Evolutionary conservation across 2,888 invertebrate species (phyloP), one percentile per base, ranked within the genome.

Genomic region (Ochropleura leucogaster): DNA sequence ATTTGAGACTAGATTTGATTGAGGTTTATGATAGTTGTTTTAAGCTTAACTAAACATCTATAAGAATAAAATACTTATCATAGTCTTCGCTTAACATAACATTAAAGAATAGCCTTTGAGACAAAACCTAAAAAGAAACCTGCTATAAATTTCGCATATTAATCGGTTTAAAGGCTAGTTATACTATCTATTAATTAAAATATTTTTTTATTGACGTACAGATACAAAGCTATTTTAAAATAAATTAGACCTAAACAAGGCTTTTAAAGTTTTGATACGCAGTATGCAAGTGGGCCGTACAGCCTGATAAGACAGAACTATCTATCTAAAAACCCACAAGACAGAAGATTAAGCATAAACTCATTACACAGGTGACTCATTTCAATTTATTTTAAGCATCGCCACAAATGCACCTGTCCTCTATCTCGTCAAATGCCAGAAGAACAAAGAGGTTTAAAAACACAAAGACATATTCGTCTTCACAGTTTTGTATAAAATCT

Each of bases 401-500:
- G 72, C 69, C 81, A 67, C 51, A 57, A 18, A 30, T 46, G 46
- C 74, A 84, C 80, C 79, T 85, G 85, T 30, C n/a, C 49, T 18
- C 59, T 83, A 85, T 83, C 79, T 72, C 9, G n/a, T 59, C 40
- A 62, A 68, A 71, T 65, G 66, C 30, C 49, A 71, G 53, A 18
- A 49, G 42, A 71, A 74, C 76, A 78, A 86, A 78, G 77, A 68
- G 16, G 40, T 63, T 40, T 9, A 44, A 46, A 14, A 12, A 65
- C n/a, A 86, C 85, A 87, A 85, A 86, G 84, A 63, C 66, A 57
- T 73, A 47, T 65, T 72, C 10, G 57, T 68, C 82, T 86, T 84
- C 68, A 69, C 72, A 44, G 68, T 79, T 74, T 49, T 12, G 81
- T 88, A 88, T 89, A 88, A 81, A 87, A 86, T 79, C 69, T 74